phyloP scores from a whole-genome alignment of 1,140 invertebrate species.

The Euura saliciscinereae region DNA sequence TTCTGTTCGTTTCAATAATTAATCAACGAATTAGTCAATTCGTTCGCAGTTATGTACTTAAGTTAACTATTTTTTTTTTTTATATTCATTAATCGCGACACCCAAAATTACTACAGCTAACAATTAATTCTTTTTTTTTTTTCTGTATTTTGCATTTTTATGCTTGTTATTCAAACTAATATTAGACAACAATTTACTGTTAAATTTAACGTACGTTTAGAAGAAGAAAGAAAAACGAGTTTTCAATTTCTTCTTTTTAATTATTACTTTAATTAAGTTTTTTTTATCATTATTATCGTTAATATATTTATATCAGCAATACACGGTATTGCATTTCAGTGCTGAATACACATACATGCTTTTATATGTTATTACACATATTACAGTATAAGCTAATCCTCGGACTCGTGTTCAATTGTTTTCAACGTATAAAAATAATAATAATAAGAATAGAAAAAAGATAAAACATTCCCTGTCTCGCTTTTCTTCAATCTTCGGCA shows the following conservation, averaged over 20 bases:
- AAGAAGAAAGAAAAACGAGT: slow-evolving; percentile 12
- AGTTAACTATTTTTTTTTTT: no score
- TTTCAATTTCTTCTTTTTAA: neutral
- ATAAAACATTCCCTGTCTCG: slow-evolving; percentile 15
- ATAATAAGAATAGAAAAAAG: slow-evolving; percentile 11
- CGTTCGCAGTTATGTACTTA: no score
- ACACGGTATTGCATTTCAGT: slow-evolving; percentile 32
- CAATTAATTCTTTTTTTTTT: neutral
- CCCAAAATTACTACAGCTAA: neutral
- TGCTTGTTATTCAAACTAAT: slow-evolving; percentile 7
- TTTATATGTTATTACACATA: slow-evolving; percentile 21
- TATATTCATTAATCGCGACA: neutral
- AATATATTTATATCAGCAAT: slow-evolving; percentile 21
- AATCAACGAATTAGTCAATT: no score
- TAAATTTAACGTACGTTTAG: slow-evolving; percentile 27
- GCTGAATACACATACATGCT: slow-evolving; percentile 22
- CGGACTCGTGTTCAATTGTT: no score
- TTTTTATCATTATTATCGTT: no score
- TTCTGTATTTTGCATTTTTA: neutral
- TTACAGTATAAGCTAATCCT: no score
- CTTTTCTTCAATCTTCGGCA: neutral
- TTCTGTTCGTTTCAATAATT: no score
- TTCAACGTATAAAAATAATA: no score
- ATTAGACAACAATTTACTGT: slow-evolving; percentile 27
- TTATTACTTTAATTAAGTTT: slow-evolving; percentile 4